Percentiles rank a stretch among this genome's conserved stretches.
These are phyloP conservation scores for Daphoenositta chrysoptera DNA, from an alignment of 2,113 vertebrate species.

Conservation along the genomic window DNA sequence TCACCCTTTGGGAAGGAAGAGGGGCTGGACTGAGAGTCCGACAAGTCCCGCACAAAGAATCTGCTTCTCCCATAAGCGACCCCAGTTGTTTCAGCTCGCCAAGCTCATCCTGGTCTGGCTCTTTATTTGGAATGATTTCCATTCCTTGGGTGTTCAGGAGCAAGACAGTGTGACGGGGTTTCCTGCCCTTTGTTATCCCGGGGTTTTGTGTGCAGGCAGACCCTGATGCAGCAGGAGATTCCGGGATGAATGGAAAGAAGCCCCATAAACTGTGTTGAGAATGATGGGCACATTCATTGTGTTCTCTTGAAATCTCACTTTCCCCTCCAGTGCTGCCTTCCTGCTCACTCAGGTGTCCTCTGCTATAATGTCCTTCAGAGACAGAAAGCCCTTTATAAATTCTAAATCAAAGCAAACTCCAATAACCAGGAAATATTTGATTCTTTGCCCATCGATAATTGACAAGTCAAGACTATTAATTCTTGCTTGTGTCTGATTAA, in stretches of 20 bases:
- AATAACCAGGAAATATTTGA: not conserved
- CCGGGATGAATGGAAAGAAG: not conserved
- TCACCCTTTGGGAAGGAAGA: not conserved
- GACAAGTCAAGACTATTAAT: not conserved
- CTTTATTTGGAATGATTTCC: not conserved
- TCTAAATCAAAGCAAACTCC: not conserved
- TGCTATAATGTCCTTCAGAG: not conserved
- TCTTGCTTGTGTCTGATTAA: not conserved
- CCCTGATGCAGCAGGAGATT: not conserved
- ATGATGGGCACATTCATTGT: not conserved
- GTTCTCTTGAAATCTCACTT: not conserved
- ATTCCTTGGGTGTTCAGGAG: not conserved
- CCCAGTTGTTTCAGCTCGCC: not conserved
- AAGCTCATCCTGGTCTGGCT: not conserved
- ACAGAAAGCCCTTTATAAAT: not conserved
- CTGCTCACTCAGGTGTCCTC: not conserved
- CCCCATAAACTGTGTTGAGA: not conserved
- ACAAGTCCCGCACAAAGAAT: not conserved
- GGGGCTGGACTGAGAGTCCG: not conserved
- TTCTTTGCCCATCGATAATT: not conserved
- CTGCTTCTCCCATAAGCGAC: not conserved
- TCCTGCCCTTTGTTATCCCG: not conserved
- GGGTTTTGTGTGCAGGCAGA: not conserved
- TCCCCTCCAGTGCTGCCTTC: not conserved
- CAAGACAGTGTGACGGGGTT: not conserved